Evolutionary conservation across 1,140 invertebrate genomes (phyloP).

Genomic region (Pachyrhynchus sulphureomaculatus): DNA sequence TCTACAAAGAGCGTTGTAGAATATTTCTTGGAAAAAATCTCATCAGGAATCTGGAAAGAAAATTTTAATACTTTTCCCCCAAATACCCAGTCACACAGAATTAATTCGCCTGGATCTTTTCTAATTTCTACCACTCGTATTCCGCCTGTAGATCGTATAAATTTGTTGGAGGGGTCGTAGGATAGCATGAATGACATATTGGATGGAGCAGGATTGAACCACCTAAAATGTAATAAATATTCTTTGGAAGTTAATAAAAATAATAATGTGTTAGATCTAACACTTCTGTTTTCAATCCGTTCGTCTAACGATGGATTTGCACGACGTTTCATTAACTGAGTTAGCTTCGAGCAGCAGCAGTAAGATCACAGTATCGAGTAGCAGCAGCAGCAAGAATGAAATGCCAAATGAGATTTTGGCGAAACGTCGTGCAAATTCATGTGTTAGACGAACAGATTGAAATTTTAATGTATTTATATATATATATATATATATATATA

Average conservation of each 20-base stretch:
- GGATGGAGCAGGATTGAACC: slow-evolving; percentile 57
- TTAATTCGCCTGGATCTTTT: slow-evolving; percentile 60
- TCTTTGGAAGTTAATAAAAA: slow-evolving; percentile 16
- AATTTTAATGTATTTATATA: too few species aligned
- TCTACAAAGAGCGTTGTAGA: slow-evolving; percentile 56
- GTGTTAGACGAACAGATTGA: too few species aligned
- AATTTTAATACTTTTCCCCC: slow-evolving; percentile 57
- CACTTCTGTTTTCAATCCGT: too few species aligned
- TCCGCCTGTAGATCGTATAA: slow-evolving; percentile 64
- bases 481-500: too few species aligned
- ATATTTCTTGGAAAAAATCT: slow-evolving; percentile 52
- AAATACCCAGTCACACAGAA: slow-evolving; percentile 69
- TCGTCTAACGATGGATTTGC: too few species aligned
- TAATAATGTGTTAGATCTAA: too few species aligned
- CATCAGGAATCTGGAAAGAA: slow-evolving; percentile 57
- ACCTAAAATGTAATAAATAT: slow-evolving; percentile 44
- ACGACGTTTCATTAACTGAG: too few species aligned
- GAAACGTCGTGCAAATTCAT: too few species aligned
- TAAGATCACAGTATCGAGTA: too few species aligned
- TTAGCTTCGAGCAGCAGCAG: too few species aligned
- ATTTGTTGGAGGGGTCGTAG: slow-evolving; percentile 57
- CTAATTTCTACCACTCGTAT: slow-evolving; percentile 70
- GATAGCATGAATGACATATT: slow-evolving; percentile 57
- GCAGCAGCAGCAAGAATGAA: too few species aligned
- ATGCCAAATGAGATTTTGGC: too few species aligned